phyloP scores from a whole-genome alignment of 2,113 vertebrate species.

The Barnardius zonarius region DNA sequence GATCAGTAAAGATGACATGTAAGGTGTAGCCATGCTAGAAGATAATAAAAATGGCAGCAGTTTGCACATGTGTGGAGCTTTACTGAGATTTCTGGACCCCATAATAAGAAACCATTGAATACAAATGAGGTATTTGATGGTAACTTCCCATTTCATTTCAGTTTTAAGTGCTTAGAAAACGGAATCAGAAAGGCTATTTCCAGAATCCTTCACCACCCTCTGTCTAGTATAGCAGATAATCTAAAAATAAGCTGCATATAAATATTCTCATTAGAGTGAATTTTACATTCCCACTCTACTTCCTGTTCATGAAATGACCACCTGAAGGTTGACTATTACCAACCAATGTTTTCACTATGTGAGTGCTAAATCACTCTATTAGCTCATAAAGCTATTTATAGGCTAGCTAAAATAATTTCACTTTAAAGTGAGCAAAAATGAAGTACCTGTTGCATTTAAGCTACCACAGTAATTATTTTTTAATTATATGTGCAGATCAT shows the following conservation, averaged over 20 bases:
- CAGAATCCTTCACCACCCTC: neutral
- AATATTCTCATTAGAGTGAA: neutral
- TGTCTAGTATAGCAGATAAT: neutral
- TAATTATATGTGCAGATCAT: neutral
- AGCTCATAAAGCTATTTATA: neutral
- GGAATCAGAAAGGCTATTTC: neutral
- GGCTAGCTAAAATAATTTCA: neutral
- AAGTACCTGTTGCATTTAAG: neutral
- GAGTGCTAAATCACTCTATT: neutral
- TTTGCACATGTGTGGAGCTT: neutral
- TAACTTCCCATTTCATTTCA: neutral
- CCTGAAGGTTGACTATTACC: neutral
- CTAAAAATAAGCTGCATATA: neutral
- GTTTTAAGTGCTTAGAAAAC: neutral
- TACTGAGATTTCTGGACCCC: neutral
- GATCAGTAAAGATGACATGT: neutral
- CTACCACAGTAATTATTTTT: neutral
- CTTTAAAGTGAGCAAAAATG: neutral
- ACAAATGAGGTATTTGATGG: neutral
- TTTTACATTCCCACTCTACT: neutral
- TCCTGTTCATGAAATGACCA: neutral
- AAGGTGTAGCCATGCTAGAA: rapidly evolving
- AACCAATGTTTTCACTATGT: neutral
- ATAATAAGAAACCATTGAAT: neutral
- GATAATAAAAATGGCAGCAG: neutral